Percentiles rank a stretch among this genome's conserved stretches.
Evolutionary conservation across 2,113 vertebrate species (phyloP).

Genomic region (Oreochromis tanganicae): DNA sequence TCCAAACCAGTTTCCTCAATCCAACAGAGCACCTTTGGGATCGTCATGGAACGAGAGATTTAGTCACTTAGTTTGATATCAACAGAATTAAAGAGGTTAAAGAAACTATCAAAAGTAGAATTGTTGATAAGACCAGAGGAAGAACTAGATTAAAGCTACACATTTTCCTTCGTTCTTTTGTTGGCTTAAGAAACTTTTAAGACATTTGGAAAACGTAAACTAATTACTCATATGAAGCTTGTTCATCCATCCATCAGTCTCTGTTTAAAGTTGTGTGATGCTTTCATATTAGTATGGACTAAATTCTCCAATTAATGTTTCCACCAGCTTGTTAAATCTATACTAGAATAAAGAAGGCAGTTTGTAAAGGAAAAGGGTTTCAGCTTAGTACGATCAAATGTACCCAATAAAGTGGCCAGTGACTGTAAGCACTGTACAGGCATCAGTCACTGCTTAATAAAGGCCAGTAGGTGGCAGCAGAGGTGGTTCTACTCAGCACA

Average conservation of each 20-base stretch:
- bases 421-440: background rate
- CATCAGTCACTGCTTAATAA: background rate
- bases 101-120: background rate
- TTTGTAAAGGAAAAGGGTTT: background rate
- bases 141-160: background rate
- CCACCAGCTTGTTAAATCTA: background rate
- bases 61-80: background rate
- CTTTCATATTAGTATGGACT: background rate
- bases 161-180: background rate
- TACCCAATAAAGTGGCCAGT: background rate
- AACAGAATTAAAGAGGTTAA: background rate
- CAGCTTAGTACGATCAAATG: background rate
- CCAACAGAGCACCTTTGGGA: background rate
- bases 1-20: rapidly evolving
- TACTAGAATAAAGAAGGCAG: background rate
- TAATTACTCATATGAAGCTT: background rate
- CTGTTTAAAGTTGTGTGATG: background rate
- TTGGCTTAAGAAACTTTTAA: background rate
- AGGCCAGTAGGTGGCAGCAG: background rate
- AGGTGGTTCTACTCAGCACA: background rate
- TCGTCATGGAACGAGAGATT: background rate
- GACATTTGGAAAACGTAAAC: background rate
- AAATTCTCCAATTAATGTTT: background rate
- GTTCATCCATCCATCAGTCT: background rate
- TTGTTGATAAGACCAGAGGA: background rate